These are phyloP conservation scores for Hydroisotoma schaefferi DNA, from an alignment of 2,888 invertebrate genomes.

Conservation along the genomic window DNA sequence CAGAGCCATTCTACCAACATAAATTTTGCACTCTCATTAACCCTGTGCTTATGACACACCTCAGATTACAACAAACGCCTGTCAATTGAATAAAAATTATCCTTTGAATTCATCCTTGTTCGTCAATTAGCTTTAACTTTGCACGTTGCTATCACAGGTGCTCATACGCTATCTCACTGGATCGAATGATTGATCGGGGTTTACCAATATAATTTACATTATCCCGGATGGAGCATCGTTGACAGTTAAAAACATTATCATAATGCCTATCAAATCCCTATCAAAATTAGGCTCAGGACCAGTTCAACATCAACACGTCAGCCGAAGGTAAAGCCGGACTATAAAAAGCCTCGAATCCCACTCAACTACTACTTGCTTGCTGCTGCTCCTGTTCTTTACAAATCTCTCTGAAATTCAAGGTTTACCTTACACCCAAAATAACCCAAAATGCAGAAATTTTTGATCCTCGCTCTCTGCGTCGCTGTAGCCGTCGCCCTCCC, in stretches of 20 bases:
- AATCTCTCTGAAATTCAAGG: neutral
- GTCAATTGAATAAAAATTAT: too few relatives aligned
- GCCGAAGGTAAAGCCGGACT: neutral
- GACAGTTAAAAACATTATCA: too few relatives aligned
- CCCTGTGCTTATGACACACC: too few relatives aligned
- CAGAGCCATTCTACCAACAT: too few relatives aligned
- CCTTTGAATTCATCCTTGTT: too few relatives aligned
- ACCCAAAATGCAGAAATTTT: neutral
- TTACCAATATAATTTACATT: neutral
- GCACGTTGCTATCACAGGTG: too few relatives aligned
- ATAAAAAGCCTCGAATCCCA: neutral
- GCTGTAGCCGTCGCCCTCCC: neutral
- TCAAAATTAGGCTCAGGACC: neutral
- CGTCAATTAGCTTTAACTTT: too few relatives aligned
- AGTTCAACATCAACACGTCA: neutral
- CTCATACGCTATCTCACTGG: too few relatives aligned
- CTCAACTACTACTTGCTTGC: neutral
- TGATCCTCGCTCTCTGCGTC: slow-evolving; percentile 4
- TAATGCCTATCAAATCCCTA: too few relatives aligned
- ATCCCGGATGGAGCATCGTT: too few relatives aligned
- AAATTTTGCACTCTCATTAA: too few relatives aligned
- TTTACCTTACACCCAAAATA: neutral
- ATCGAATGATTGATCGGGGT: neutral
- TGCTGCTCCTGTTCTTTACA: neutral
- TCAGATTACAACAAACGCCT: too few relatives aligned